These are phyloP conservation scores for Apeltes quadracus DNA, from an alignment of 2,113 vertebrate genomes.

Conservation along the genomic window DNA sequence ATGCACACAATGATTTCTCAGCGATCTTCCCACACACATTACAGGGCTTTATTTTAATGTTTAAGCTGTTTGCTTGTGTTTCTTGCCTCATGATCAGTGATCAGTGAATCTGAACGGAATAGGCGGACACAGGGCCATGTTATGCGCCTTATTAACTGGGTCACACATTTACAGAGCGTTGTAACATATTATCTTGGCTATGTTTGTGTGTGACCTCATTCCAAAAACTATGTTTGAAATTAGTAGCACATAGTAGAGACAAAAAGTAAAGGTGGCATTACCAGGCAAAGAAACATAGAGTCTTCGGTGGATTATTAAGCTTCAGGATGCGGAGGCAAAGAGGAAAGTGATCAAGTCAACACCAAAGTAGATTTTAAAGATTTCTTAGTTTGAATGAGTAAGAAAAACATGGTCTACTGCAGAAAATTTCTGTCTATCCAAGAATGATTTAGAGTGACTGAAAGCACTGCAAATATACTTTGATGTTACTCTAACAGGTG, in stretches of 20 bases:
- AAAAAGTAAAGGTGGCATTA: no score
- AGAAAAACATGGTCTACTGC: slow-evolving; percentile 28
- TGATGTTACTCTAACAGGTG: slow-evolving; percentile 18
- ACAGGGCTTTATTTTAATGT: background rate
- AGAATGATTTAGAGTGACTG: slow-evolving; percentile 28
- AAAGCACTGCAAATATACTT: slow-evolving; percentile 27
- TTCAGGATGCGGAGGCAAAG: background rate
- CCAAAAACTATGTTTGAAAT: no score
- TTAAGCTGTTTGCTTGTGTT: slow-evolving; percentile 1
- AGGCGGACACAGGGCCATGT: no score
- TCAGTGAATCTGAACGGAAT: no score
- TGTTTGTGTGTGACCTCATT: slow-evolving; percentile 2
- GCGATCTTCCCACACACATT: slow-evolving; percentile 45
- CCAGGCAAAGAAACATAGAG: background rate
- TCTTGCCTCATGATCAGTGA: no score
- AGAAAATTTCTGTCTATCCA: background rate
- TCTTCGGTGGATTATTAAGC: background rate
- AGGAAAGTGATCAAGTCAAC: background rate
- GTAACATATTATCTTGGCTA: slow-evolving; percentile 34
- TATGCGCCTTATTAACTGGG: no score
- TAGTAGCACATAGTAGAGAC: no score
- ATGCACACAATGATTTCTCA: slow-evolving; percentile 26
- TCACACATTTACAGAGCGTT: slow-evolving; percentile 8
- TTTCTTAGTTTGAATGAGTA: slow-evolving; percentile 1
- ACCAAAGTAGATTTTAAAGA: slow-evolving; percentile 7